Conservation (phyloP, 2,888 invertebrate genomes). For the Acheta domesticus region DNA sequence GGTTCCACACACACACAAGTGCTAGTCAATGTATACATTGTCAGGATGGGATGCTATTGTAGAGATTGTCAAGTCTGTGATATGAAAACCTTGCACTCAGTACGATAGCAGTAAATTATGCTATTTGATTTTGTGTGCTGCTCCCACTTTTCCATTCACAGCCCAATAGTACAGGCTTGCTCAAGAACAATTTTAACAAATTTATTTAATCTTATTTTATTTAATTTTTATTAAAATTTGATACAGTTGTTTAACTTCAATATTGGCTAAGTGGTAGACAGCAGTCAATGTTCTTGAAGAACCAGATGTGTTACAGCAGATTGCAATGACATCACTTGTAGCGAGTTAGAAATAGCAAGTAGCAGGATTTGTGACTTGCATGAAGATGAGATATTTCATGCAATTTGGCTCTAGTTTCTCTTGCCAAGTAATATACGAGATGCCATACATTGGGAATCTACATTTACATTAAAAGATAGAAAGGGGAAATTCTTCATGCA, state of each 20-base stretch:
- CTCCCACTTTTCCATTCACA: constrained; percentile 21
- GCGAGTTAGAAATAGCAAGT: neutral
- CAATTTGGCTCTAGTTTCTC: neutral
- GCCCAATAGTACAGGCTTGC: neutral
- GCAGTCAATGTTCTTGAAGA: neutral
- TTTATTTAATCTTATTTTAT: constrained; percentile 27
- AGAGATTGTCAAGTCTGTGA: constrained; percentile 34
- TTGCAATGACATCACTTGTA: neutral
- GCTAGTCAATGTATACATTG: constrained; percentile 32
- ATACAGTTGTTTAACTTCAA: constrained; percentile 12
- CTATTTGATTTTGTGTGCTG: constrained; percentile 12
- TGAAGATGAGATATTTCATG: constrained; percentile 18
- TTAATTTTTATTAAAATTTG: constrained; percentile 23
- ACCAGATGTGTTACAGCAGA: neutral
- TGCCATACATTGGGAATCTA: neutral
- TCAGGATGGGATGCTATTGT: constrained; percentile 24
- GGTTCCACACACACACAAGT: constrained; percentile 25
- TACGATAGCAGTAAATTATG: constrained; percentile 18
- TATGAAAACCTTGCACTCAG: constrained; percentile 28
- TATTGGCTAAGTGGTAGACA: constrained; percentile 1
- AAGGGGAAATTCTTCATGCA: constrained; percentile 1
- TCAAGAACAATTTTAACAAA: constrained; percentile 26
- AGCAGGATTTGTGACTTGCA: neutral
- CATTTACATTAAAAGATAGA: neutral
- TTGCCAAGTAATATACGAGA: neutral